Conservation (phyloP, 1,140 invertebrate genomes). For the Bombus affinis region DNA sequence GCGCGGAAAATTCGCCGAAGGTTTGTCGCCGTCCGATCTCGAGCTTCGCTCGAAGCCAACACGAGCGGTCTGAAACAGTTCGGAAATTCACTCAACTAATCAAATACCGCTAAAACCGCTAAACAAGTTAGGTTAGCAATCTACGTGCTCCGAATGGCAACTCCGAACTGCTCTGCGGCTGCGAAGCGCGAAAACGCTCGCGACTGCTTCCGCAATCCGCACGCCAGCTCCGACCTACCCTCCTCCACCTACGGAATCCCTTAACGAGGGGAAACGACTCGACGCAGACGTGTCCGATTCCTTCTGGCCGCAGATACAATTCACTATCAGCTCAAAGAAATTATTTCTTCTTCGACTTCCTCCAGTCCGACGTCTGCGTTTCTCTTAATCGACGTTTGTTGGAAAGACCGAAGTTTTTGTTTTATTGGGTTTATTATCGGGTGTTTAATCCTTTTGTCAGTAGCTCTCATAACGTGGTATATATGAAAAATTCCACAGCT, state of each 20-base stretch:
- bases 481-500: no score
- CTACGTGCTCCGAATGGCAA: slow-evolving; percentile 81
- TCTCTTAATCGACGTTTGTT: background rate
- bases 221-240: slow-evolving; percentile 50
- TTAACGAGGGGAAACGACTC: slow-evolving; percentile 70
- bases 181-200: slow-evolving; percentile 71
- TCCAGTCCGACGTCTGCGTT: background rate
- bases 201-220: slow-evolving; percentile 68
- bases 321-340: background rate
- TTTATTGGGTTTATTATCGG: background rate
- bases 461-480: no score
- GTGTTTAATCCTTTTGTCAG: no score
- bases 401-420: background rate
- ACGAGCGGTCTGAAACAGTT: slow-evolving; percentile 74
- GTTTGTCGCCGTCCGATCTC: slow-evolving; percentile 64
- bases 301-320: slow-evolving; percentile 40
- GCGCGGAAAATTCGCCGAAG: slow-evolving; percentile 59
- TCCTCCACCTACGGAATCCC: slow-evolving; percentile 56
- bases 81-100: slow-evolving; percentile 82
- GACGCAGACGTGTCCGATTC: slow-evolving; percentile 60
- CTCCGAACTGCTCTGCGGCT: slow-evolving; percentile 69
- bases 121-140: slow-evolving; percentile 82
- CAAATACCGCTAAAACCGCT: slow-evolving; percentile 82
- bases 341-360: background rate
- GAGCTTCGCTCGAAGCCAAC: slow-evolving; percentile 39